Evolutionary conservation across 2,113 vertebrate genomes (phyloP).

Genomic region (Porphyrio hochstetteri): DNA sequence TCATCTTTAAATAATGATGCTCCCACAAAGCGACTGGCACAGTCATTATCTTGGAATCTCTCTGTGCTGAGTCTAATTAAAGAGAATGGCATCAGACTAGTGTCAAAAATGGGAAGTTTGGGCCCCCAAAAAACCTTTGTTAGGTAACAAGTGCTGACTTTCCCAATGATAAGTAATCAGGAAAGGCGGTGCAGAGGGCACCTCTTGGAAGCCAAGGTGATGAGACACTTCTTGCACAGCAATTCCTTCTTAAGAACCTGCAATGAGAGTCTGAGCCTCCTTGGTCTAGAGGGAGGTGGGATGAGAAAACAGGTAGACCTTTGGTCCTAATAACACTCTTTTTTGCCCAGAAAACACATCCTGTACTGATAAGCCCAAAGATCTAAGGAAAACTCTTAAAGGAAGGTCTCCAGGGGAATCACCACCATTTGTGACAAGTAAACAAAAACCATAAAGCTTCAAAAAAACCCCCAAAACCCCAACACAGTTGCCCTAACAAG

Average conservation of each 20-base stretch:
- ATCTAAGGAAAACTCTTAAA: not conserved
- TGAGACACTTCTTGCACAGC: not conserved
- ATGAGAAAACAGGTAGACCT: not conserved
- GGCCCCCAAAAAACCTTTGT: no score
- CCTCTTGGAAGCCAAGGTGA: not conserved
- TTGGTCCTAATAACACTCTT: not conserved
- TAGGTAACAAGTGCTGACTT: fast-evolving
- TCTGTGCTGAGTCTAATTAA: not conserved
- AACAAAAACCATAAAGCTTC: not conserved
- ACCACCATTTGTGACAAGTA: fast-evolving
- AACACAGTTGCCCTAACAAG: not conserved
- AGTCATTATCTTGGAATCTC: slow-evolving; percentile 18
- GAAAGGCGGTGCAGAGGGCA: not conserved
- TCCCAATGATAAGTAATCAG: not conserved
- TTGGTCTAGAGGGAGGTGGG: fast-evolving
- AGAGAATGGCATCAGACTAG: not conserved
- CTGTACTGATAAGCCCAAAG: not conserved
- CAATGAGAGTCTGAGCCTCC: not conserved
- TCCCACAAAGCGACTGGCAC: not conserved
- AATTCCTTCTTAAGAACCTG: not conserved
- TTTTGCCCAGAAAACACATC: not conserved
- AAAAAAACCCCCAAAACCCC: not conserved
- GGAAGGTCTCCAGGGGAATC: not conserved
- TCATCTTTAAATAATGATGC: slow-evolving; percentile 17
- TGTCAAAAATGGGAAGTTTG: not conserved